Evolutionary conservation across 2,113 vertebrate species (phyloP).

Genomic region (Calonectris borealis): DNA sequence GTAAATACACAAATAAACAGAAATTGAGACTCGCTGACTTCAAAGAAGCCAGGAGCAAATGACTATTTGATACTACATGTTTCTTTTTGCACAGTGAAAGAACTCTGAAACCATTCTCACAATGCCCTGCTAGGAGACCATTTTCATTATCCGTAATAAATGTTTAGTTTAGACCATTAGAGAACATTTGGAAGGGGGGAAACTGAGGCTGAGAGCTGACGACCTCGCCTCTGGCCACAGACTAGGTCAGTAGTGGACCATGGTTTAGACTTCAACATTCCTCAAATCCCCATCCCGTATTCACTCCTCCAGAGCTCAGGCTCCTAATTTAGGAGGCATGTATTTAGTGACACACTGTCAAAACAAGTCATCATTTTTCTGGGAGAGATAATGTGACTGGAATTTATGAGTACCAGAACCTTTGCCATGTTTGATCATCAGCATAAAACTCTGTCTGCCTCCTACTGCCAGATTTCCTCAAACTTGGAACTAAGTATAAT

Average conservation of each 20-base stretch:
- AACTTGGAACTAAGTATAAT: neutral
- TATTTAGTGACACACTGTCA: conserved; percentile 20
- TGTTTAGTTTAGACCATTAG: neutral
- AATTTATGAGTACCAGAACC: conserved; percentile 49
- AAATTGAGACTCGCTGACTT: neutral
- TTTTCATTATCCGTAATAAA: neutral
- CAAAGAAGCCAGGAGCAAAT: neutral
- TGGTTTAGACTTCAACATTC: neutral
- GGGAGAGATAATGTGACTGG: conserved; percentile 32
- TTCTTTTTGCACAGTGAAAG: neutral
- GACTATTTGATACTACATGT: neutral
- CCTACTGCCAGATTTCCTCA: neutral
- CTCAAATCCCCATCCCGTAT: neutral
- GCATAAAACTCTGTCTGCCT: neutral
- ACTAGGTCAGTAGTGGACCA: neutral
- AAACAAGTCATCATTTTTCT: conserved; percentile 41
- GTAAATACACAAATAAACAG: neutral
- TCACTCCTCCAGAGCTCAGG: neutral
- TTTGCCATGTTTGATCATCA: conserved; percentile 36
- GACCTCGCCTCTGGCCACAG: neutral
- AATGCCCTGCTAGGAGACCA: neutral
- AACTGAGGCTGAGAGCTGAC: neutral
- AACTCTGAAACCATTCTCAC: neutral
- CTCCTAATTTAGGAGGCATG: conserved; percentile 28
- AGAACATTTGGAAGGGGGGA: neutral